Base-by-base conservation (phyloP, 1,140 invertebrate genomes). In the Rhynchophorus ferrugineus region DNA sequence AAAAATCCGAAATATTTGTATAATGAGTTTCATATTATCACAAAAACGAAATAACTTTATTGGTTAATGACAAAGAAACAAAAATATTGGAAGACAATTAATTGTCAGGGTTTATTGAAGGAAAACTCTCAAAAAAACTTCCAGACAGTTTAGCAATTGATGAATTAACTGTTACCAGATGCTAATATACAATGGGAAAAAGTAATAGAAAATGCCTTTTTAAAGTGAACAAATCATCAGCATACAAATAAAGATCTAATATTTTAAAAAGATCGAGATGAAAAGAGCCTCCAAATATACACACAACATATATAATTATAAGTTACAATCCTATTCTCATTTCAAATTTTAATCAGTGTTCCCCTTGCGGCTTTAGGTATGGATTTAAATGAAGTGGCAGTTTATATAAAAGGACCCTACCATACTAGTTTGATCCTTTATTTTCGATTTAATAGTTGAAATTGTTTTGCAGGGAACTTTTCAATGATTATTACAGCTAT, bases 341-440 rank as follows among this genome's bases (percentile, higher is more conserved):
- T 21, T 14, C 47, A 34, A 49, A 49, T 49, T 49, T 49, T 49
- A 49, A 49, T 42, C 47, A 42, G 36, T 7, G 9, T 18, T 38
- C 47, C 47, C 39, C 38, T 42, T 52, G 49, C 37, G 49, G 49
- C 49, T 44, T 52, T 52, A 38, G 49, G 33, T 52, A 52, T 52
- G 49, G 41, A 52, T 52, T 44, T 52, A 44, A 52, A 52, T 52
- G 43, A 52, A 44, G 49, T 52, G 36, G 17, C 42, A 29, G 41
- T 22, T 36, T n/a, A 8, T 44, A 42, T 17, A 17, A 44, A 45
- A 52, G 42, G 41, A 44, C 49, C 49, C 49, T 39, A 44, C 49
- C 9, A 33, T 29, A 29, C 38, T 44, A 50, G 37, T 50, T 50
- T 44, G 17, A 22, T 29, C 41, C 41, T 35, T 52, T 52, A 52